phyloP scores from a whole-genome alignment of 2,797 vertebrate species.

The Tauraco hartlaubi region DNA sequence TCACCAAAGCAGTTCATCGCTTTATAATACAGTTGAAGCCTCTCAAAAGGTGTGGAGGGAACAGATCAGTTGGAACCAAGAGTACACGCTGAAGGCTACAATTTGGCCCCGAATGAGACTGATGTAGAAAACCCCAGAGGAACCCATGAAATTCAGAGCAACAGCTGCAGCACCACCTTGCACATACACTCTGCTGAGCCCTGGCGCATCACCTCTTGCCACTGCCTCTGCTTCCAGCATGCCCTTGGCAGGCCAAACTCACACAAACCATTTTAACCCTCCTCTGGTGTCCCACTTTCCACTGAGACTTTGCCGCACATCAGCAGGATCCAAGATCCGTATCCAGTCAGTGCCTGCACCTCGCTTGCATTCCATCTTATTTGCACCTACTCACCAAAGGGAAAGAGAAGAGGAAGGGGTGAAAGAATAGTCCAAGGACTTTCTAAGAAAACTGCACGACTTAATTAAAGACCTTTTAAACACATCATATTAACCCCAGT shows the following conservation, averaged over 20 bases:
- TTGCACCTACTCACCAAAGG: not conserved
- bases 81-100: rapidly evolving
- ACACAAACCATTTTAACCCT: not conserved
- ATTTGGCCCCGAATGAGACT: not conserved
- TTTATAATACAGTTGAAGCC: not conserved
- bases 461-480: not conserved
- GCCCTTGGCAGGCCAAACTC: not conserved
- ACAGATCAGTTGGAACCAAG: not conserved
- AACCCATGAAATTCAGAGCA: not conserved
- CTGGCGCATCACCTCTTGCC: rapidly evolving
- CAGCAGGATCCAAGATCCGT: not conserved
- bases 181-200: not conserved
- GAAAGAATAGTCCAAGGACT: not conserved
- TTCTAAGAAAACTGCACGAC: not conserved
- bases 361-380: not conserved
- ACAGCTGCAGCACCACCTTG: not conserved
- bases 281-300: not conserved
- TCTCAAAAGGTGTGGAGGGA: not conserved
- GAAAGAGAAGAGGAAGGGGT: not conserved
- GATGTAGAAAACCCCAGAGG: rapidly evolving
- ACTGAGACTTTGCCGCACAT: rapidly evolving
- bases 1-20: not conserved
- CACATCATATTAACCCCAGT: not conserved
- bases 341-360: not conserved
- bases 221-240: not conserved